A percentile compares a stretch with the other conserved stretches of the same genome.
phyloP scores from a whole-genome alignment of 2,888 invertebrate genomes.

The Synergus umbraculus region DNA sequence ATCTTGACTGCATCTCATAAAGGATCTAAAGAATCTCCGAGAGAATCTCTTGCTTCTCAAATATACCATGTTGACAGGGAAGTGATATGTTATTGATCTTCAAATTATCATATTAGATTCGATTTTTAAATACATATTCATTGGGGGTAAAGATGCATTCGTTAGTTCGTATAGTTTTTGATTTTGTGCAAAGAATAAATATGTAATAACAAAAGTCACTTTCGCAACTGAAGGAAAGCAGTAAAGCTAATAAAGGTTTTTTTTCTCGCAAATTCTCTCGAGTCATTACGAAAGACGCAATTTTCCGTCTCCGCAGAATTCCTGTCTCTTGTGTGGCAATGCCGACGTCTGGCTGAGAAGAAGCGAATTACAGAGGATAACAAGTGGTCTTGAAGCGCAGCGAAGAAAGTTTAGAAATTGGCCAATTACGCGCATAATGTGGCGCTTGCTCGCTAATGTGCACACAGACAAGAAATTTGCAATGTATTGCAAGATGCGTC shows the following conservation, averaged over 20 bases:
- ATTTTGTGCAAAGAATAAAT: not conserved
- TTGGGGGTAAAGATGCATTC: no score
- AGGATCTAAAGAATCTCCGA: not conserved
- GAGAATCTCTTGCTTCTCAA: not conserved
- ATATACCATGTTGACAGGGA: slow-evolving; percentile 13
- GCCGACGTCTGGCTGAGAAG: not conserved
- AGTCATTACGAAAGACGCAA: slow-evolving; percentile 23
- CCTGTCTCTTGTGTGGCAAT: slow-evolving; percentile 31
- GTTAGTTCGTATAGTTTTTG: not conserved
- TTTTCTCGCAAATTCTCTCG: not conserved
- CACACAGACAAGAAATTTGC: not conserved
- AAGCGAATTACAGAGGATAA: slow-evolving; percentile 24
- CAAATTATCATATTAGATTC: not conserved
- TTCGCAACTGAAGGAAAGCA: slow-evolving; percentile 11
- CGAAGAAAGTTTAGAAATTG: slow-evolving; percentile 36
- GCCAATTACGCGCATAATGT: slow-evolving; percentile 27
- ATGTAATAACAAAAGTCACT: not conserved
- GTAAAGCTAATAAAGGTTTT: slow-evolving; percentile 22
- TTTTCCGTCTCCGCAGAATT: slow-evolving; percentile 26
- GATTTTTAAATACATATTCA: not conserved
- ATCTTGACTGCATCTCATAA: not conserved
- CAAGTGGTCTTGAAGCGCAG: slow-evolving; percentile 34
- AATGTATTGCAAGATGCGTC: not conserved
- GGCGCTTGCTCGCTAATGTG: slow-evolving; percentile 5
- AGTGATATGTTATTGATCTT: not conserved